Evolutionary conservation across 2,888 invertebrate genomes (phyloP).

Genomic region (Acheta domesticus): DNA sequence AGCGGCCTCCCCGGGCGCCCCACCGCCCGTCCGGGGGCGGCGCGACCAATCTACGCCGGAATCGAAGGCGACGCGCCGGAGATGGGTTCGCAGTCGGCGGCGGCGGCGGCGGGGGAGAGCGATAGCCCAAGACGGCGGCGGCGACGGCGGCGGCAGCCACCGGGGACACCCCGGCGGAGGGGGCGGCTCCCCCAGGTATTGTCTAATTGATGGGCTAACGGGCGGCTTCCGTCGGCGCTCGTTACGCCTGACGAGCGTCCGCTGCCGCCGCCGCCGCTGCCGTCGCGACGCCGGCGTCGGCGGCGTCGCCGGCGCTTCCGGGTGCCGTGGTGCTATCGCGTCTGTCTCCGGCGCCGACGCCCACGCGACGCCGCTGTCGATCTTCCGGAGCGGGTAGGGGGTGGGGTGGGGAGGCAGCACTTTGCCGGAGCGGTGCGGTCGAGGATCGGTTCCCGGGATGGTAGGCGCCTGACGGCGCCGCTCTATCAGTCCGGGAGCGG

Average conservation of each 20-base stretch:
- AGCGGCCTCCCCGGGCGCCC: background rate
- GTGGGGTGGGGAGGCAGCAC: no score
- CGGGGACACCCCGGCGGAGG: background rate
- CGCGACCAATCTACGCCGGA: slow-evolving; percentile 30
- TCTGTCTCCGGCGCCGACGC: background rate
- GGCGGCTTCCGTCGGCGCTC: slow-evolving; percentile 34
- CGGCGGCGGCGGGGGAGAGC: slow-evolving; percentile 20
- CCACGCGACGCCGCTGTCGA: no score
- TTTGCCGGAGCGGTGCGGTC: no score
- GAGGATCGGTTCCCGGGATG: no score
- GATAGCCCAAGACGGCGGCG: slow-evolving; percentile 31
- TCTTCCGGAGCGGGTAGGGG: no score
- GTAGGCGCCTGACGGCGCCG: no score
- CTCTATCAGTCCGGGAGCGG: no score
- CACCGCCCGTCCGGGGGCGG: background rate
- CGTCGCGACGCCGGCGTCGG: background rate
- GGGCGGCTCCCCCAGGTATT: slow-evolving; percentile 34
- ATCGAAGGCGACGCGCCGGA: slow-evolving; percentile 33
- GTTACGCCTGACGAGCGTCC: slow-evolving; percentile 20
- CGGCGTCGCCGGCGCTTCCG: background rate
- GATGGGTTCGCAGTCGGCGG: slow-evolving; percentile 22
- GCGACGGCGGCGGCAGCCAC: slow-evolving; percentile 26
- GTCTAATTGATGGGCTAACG: slow-evolving; percentile 36
- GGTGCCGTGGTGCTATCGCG: background rate
- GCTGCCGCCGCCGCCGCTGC: background rate